Percentiles rank a stretch among this genome's conserved stretches.
phyloP scores from a whole-genome alignment of 2,797 vertebrate species.

The Taeniopygia guttata region DNA sequence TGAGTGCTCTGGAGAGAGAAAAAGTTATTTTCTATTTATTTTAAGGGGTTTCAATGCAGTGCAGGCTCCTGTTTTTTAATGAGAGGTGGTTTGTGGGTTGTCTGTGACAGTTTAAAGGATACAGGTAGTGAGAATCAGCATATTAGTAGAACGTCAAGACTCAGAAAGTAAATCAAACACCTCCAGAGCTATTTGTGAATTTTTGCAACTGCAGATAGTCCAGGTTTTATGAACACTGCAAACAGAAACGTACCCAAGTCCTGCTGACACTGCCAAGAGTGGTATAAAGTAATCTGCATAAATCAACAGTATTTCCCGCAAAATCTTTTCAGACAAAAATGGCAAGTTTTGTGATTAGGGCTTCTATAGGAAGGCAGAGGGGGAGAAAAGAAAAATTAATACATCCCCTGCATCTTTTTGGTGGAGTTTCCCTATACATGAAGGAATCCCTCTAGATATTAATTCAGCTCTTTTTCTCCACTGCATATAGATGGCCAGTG shows the following conservation, averaged over 20 bases:
- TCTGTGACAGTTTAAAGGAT: not conserved
- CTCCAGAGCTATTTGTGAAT: not conserved
- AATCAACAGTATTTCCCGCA: not conserved
- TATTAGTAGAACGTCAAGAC: not conserved
- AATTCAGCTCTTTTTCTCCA: not conserved
- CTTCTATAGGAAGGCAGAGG: not conserved
- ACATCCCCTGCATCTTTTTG: not conserved
- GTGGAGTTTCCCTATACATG: not conserved
- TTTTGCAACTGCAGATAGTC: not conserved
- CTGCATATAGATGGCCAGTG: rapidly evolving
- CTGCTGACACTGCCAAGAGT: not conserved
- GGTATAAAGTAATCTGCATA: not conserved
- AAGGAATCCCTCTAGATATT: not conserved
- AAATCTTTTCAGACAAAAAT: conserved; percentile 1
- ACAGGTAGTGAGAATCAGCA: not conserved
- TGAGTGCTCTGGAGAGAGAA: not conserved
- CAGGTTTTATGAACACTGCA: not conserved
- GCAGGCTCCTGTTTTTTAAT: not conserved
- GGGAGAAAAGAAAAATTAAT: not conserved
- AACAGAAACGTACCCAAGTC: not conserved
- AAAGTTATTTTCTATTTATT: conserved; percentile 10
- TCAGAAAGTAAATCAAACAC: not conserved
- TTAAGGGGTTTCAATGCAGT: not conserved
- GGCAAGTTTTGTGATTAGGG: not conserved
- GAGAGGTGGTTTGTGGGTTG: not conserved